Evolutionary conservation across 2,888 invertebrate genomes (phyloP).

Genomic region (Encarsia formosa): DNA sequence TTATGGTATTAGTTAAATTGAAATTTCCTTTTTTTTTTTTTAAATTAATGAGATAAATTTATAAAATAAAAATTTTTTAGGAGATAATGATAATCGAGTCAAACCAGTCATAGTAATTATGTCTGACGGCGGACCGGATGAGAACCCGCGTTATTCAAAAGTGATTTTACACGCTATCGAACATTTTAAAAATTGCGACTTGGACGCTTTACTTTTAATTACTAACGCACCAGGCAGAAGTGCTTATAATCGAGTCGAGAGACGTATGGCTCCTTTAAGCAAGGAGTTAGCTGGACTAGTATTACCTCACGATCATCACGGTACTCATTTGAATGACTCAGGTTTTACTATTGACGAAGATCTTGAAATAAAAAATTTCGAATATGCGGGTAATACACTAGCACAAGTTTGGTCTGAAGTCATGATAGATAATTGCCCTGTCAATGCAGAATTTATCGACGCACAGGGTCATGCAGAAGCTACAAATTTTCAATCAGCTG

Average conservation of each 20-base stretch:
- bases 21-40: background rate
- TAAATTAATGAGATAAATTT: background rate
- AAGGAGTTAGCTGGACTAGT: constrained; percentile 36
- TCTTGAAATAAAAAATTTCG: constrained; percentile 41
- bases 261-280: constrained; percentile 38
- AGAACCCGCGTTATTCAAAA: constrained; percentile 35
- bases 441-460: constrained; percentile 23
- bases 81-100: constrained; percentile 9
- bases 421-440: constrained; percentile 35
- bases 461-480: constrained; percentile 32
- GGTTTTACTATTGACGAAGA: constrained; percentile 36
- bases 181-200: constrained; percentile 31
- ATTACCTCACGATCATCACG: constrained; percentile 35
- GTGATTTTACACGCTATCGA: constrained; percentile 31
- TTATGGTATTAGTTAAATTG: background rate
- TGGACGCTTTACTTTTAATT: constrained; percentile 33
- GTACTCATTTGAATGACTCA: constrained; percentile 36
- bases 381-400: constrained; percentile 38
- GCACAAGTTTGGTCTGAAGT: constrained; percentile 38
- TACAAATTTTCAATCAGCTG: constrained; percentile 13
- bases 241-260: constrained; percentile 41
- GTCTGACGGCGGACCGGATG: constrained; percentile 35
- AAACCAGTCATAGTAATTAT: constrained; percentile 41
- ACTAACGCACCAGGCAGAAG: constrained; percentile 38
- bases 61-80: background rate